phyloP scores from a whole-genome alignment of 1,140 invertebrate species.

The Drosophila tristis region DNA sequence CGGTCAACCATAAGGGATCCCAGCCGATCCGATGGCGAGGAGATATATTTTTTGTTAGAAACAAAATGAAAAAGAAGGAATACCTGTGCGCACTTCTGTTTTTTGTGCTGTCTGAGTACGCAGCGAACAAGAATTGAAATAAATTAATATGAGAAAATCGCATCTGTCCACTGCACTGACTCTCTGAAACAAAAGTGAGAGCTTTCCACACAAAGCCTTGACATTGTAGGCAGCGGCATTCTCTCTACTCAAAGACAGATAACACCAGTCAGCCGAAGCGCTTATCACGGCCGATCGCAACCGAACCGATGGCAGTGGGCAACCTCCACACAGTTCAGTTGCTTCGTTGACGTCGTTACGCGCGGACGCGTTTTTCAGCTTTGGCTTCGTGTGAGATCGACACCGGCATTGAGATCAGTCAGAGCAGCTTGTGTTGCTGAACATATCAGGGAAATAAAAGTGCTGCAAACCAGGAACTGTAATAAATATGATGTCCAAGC shows the following conservation, averaged over 20 bases:
- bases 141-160: conserved; percentile 46
- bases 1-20: conserved; percentile 6
- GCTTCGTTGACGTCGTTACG: conserved; percentile 36
- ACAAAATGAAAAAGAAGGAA: conserved; percentile 33
- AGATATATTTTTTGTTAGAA: conserved; percentile 64
- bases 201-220: conserved; percentile 23
- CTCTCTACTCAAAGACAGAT: conserved; percentile 12
- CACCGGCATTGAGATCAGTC: conserved; percentile 5
- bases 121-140: conserved; percentile 59
- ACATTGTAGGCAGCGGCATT: conserved; percentile 1
- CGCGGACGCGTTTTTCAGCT: conserved; percentile 25
- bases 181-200: not conserved
- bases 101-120: conserved; percentile 65
- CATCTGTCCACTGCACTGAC: not conserved
- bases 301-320: no score
- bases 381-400: conserved; percentile 32
- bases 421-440: not conserved
- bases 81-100: conserved; percentile 62
- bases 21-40: conserved; percentile 6
- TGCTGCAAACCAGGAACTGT: not conserved
- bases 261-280: not conserved
- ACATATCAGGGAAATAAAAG: not conserved
- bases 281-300: no score
- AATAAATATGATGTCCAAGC: conserved; percentile 56
- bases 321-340: conserved; percentile 37